Conservation (phyloP, 2,797 vertebrate species). For the Rousettus madagascariensis region DNA sequence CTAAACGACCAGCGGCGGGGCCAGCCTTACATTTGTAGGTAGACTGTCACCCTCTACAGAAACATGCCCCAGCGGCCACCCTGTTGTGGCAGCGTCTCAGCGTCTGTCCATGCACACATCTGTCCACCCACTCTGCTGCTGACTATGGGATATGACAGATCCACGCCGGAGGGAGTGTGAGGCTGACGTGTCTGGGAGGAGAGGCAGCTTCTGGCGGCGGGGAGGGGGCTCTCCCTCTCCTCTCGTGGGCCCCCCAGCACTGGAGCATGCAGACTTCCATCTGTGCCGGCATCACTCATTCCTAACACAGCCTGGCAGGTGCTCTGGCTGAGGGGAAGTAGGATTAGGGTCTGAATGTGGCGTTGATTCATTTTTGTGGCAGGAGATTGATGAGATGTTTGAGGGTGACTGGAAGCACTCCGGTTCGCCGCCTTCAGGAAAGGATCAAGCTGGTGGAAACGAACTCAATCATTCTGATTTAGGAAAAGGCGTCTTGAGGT, state of each 20-base stretch:
- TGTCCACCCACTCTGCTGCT: not conserved
- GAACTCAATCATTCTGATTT: not conserved
- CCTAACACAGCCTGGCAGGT: slow-evolving; percentile 39
- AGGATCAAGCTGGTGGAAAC: not conserved
- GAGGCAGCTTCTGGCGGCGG: accelerated
- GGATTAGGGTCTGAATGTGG: not conserved
- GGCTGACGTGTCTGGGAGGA: not conserved
- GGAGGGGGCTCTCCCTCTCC: not conserved
- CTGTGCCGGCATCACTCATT: not conserved
- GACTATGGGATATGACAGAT: not conserved
- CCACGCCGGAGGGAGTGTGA: not conserved
- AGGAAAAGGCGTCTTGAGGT: not conserved
- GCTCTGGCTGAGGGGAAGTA: not conserved
- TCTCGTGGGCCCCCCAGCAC: accelerated
- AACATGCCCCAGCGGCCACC: accelerated
- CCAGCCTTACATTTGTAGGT: not conserved
- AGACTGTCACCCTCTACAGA: not conserved
- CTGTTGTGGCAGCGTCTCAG: not conserved
- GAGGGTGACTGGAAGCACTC: not conserved
- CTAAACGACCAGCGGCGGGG: not conserved
- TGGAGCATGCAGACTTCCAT: accelerated
- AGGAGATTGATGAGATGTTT: not conserved
- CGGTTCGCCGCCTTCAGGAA: not conserved
- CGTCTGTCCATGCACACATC: not conserved
- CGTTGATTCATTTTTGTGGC: not conserved